phyloP scores from a whole-genome alignment of 2,113 vertebrate genomes.

The Noctilio leporinus region DNA sequence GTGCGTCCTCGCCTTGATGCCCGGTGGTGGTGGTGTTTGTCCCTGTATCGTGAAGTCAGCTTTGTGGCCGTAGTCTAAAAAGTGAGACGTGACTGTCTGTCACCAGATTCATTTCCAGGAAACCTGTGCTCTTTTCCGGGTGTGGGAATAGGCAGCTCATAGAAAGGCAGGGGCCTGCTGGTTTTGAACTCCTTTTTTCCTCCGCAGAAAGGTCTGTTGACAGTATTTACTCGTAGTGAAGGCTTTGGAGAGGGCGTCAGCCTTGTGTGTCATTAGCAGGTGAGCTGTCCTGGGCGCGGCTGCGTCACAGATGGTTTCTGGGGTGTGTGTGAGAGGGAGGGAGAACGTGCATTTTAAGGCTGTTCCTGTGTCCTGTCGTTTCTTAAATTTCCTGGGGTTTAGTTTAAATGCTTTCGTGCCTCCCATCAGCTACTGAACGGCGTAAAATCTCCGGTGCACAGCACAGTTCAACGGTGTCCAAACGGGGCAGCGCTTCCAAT shows the following conservation, averaged over 20 bases:
- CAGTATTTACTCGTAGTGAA: not conserved
- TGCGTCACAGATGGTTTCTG: not conserved
- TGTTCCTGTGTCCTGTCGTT: not conserved
- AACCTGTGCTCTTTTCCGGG: not conserved
- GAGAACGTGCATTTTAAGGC: not conserved
- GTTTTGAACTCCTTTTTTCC: not conserved
- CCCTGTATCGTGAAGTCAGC: not conserved
- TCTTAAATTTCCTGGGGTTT: too few species aligned
- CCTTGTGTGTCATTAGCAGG: not conserved
- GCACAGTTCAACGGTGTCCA: not conserved
- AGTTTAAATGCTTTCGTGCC: not conserved
- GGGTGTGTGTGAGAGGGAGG: too few species aligned
- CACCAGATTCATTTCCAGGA: not conserved
- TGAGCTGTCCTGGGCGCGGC: rapidly evolving
- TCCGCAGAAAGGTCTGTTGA: not conserved
- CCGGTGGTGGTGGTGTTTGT: not conserved
- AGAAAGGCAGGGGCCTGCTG: not conserved
- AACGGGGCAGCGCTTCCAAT: too few species aligned
- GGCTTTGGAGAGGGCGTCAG: not conserved
- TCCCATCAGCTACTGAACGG: not conserved
- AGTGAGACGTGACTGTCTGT: not conserved
- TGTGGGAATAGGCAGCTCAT: not conserved
- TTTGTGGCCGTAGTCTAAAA: not conserved
- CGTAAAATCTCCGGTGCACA: not conserved
- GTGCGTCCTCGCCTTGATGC: not conserved